A percentile compares a stretch with the other conserved stretches of the same genome.
Evolutionary conservation across 2,797 vertebrate genomes (phyloP).

Genomic region (Coregonus ussuriensis): DNA sequence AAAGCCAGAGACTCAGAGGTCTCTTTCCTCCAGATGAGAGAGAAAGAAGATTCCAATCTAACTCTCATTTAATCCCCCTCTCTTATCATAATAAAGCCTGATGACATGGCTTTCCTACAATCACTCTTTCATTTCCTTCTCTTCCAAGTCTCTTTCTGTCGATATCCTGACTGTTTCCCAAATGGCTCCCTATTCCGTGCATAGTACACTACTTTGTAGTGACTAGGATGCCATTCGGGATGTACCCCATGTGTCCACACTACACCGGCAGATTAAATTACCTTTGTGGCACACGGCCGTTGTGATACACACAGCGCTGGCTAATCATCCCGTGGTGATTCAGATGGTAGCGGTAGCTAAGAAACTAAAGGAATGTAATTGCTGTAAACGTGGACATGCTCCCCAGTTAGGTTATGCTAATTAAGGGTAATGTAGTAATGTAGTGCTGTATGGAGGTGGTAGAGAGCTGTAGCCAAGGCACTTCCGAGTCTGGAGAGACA

Average conservation of each 20-base stretch:
- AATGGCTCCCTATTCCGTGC: neutral
- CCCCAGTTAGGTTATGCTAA: conserved; percentile 77
- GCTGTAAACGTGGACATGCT: conserved; percentile 74
- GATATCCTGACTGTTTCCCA: conserved; percentile 40
- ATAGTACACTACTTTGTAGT: neutral
- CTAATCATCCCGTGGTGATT: conserved; percentile 83
- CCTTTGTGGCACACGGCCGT: conserved; percentile 62
- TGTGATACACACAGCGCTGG: conserved; percentile 62
- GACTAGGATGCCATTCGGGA: neutral
- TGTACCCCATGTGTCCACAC: neutral
- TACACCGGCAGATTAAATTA: conserved; percentile 80
- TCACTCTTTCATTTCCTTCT: conserved; percentile 35
- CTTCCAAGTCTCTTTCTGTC: conserved; percentile 25
- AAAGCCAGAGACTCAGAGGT: conserved; percentile 10
- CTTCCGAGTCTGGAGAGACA: too few species aligned
- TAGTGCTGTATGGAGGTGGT: conserved; percentile 78
- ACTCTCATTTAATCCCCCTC: conserved; percentile 20
- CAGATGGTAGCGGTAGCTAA: conserved; percentile 71
- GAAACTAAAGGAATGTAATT: conserved; percentile 75
- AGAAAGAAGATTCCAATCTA: conserved; percentile 19
- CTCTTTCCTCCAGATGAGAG: conserved; percentile 6
- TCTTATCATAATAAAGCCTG: conserved; percentile 27
- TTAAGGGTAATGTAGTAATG: conserved; percentile 80
- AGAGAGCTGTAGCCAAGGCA: conserved; percentile 59
- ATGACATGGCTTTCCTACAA: conserved; percentile 22